Base-by-base conservation (phyloP, 2,113 vertebrate species). In the Suricata suricatta region DNA sequence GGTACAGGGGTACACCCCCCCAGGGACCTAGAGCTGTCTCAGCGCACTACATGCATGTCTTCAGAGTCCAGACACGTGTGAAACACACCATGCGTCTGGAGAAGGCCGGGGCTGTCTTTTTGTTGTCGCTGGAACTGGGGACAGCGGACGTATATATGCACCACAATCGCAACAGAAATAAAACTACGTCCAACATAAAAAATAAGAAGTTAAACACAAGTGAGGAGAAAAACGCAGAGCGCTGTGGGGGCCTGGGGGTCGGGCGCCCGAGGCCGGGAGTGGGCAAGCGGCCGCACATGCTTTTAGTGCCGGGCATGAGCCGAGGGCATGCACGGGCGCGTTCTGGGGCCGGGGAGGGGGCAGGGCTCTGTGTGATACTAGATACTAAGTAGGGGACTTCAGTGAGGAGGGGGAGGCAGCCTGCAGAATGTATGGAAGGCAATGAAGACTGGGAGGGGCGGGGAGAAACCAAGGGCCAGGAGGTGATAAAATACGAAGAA, bases 41-140 rank as follows among this genome's bases (percentile, higher is more conserved):
- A 97, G 99, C 98, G 99, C 98, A 98, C 99, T 99, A 99, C 99
- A 99, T 99, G 99, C 99, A 99, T 98, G 98, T 99, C 99, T 99
- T 99, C 99, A 99, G 98, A 98, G 98, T 99, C 99, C 99, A 99
- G 99, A 99, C 99, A 99, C 99, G 99, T 99, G 99, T 99, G 99
- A 99, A 99, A 99, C 99, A 99, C 99, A 99, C 98, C 98, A 99
- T 98, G 99, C 98, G 98, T 98, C 98, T 99, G 99, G 97, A 98
- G 98, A 98, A 98, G 98, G 98, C 97, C 98, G 97, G 98, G 98
- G 98, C 98, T 99, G 98, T 99, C 99, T 96, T 99, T 99, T 98
- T 98, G 99, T 97, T 98, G 98, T 98, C 97, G 98, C 98, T 99
- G 98, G 98, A 99, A 98, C 97, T 64, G 93, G 98, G 98, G 97